Conservation (phyloP, 2,113 vertebrate species). For the Scartelaos histophorus region DNA sequence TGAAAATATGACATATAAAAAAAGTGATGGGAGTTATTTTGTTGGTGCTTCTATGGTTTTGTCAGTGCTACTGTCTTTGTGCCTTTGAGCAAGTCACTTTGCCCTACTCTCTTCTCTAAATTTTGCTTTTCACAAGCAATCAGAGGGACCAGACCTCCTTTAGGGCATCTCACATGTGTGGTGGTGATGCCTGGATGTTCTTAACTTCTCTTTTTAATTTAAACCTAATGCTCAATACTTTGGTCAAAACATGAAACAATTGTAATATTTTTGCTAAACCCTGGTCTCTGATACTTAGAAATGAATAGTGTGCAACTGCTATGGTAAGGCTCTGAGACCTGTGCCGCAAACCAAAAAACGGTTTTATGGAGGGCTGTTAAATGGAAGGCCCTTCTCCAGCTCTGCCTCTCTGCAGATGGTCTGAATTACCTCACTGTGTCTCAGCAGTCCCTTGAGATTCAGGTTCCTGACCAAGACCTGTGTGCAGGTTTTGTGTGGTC, state of each 20-base stretch:
- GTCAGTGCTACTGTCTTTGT: neutral
- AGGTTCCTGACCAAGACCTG: conserved; percentile 29
- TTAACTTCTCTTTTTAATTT: too few relatives aligned
- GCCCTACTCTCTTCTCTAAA: neutral
- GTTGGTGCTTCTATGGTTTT: too few relatives aligned
- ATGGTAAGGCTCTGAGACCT: neutral
- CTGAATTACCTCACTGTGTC: conserved; percentile 62
- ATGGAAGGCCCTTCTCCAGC: conserved; percentile 32
- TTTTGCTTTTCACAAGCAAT: neutral
- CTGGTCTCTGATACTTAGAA: neutral
- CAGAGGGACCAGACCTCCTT: neutral
- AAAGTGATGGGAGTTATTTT: too few relatives aligned
- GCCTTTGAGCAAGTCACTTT: neutral
- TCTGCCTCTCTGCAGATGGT: conserved; percentile 55
- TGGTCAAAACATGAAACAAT: neutral
- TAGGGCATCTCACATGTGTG: neutral
- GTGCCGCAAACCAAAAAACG: neutral
- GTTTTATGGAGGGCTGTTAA: conserved; percentile 42
- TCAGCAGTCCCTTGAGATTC: conserved; percentile 45
- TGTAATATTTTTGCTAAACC: neutral
- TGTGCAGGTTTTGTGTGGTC: conserved; percentile 65
- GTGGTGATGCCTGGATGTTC: neutral
- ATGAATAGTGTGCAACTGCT: neutral
- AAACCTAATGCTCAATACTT: too few relatives aligned
- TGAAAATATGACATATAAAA: too few relatives aligned